These are phyloP conservation scores for Rostrhamus sociabilis DNA, from an alignment of 2,797 vertebrate genomes.

Conservation along the genomic window DNA sequence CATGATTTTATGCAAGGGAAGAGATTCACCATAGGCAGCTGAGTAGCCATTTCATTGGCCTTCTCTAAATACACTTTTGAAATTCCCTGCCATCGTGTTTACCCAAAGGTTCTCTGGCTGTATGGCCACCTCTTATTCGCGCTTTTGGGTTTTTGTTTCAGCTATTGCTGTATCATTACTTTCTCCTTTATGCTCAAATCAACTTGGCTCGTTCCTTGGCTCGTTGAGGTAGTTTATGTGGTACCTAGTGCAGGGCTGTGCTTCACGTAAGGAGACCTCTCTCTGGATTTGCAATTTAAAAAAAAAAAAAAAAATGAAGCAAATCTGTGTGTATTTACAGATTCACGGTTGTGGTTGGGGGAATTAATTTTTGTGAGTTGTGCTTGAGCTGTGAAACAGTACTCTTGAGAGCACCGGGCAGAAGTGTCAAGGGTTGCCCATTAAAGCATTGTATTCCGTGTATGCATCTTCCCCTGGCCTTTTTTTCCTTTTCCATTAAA, in stretches of 20 bases:
- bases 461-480: not conserved
- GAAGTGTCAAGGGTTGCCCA: not conserved
- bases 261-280: not conserved
- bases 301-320: not conserved
- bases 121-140: not conserved
- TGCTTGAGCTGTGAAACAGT: not conserved
- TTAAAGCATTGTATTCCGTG: not conserved
- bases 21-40: not conserved
- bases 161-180: not conserved
- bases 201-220: not conserved
- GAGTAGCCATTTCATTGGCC: not conserved
- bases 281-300: not conserved
- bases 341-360: not conserved
- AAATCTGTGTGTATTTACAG: not conserved
- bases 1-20: not conserved
- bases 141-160: not conserved
- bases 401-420: not conserved
- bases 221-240: not conserved
- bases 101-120: not conserved
- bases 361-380: not conserved
- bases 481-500: not conserved
- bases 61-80: not conserved
- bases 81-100: not conserved
- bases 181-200: not conserved
- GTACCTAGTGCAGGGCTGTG: not conserved